Percentiles rank a stretch among this genome's conserved stretches.
Evolutionary conservation across 2,797 vertebrate genomes (phyloP).

Genomic region (Odontamblyopus rebecca): DNA sequence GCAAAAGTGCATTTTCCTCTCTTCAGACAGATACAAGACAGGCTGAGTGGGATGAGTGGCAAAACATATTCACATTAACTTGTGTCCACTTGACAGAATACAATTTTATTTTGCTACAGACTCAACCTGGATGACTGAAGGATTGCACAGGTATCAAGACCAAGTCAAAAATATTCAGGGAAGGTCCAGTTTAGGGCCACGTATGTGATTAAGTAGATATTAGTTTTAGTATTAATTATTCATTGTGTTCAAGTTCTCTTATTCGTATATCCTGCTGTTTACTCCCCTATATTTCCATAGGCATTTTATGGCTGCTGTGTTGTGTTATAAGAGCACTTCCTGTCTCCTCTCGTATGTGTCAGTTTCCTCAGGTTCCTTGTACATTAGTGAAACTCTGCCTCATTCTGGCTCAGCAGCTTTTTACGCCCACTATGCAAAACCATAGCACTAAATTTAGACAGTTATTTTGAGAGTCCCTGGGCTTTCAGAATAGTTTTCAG

Average conservation of each 20-base stretch:
- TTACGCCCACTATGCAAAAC: constrained; percentile 9
- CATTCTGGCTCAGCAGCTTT: constrained; percentile 6
- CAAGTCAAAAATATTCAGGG: too few relatives aligned
- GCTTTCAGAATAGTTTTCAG: not conserved
- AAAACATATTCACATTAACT: too few relatives aligned
- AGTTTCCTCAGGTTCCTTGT: not conserved
- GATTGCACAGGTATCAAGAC: too few relatives aligned
- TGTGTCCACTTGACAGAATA: too few relatives aligned
- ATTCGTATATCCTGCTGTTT: not conserved
- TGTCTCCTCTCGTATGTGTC: constrained; percentile 10
- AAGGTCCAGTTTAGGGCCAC: too few relatives aligned
- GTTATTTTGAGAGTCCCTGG: constrained; percentile 6
- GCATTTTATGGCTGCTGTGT: not conserved
- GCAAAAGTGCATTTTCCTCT: too few relatives aligned
- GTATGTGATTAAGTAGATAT: too few relatives aligned
- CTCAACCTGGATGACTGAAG: too few relatives aligned
- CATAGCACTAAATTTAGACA: constrained; percentile 22
- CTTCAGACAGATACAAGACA: too few relatives aligned
- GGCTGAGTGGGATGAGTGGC: too few relatives aligned
- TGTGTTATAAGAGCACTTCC: not conserved
- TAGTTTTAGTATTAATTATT: not conserved
- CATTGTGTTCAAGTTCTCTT: not conserved
- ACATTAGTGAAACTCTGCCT: constrained; percentile 2
- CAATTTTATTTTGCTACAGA: too few relatives aligned
- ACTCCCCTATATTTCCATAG: not conserved